Base-by-base conservation (phyloP, 30 jellyfish, hydroid and myxozoan species). In the Chironex yamaguchii region DNA sequence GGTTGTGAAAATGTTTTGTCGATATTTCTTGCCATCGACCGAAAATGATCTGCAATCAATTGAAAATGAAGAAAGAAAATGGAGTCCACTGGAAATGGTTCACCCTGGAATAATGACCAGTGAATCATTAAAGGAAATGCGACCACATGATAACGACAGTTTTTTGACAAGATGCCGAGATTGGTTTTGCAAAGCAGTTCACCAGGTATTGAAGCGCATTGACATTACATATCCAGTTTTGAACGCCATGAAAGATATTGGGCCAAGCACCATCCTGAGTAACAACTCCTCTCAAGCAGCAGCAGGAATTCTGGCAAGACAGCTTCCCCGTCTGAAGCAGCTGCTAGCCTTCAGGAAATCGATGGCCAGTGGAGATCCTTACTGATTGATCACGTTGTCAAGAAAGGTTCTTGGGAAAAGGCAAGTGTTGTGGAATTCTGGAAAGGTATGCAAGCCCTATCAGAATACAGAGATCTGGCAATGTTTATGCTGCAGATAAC, bases 311-410 rank as follows among this genome's bases (percentile, higher is more conserved):
- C 49, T 70, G 27, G 30, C 49, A 22, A 30, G 1, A 32, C 14
- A 34, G 0, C 84, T 70, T 70, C 84, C 84, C 12, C 21, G 74
- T 0, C 30, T 29, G 66, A n/a, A n/a, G 51, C 89, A 50, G 89
- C 9, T 26, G 52, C 77, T 25, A 36, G 85, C 32, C 34, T 81
- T 26, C 85, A 81, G 29, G 49, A n/a, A 21, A 81, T 64, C 22
- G 92, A 81, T 50, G 65, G 67, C 3, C 85, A 81, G 34, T 81
- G 92, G 92, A 36, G 78, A n/a, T 81, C 92, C 0, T 34, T 81
- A 24, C 67, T 81, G 1, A 34, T 48, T 13, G 85, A 65, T 51
- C 33, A 34, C 0, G 92, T 6, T 13, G 79, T 68, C 0, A 48
- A 29, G 92, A 67, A 28, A 17, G 75, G 78, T 67, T 27, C 26